Evolutionary conservation across 2,113 vertebrate species (phyloP), one percentile per base, ranked within the genome.

Genomic region (Platichthys stellatus): DNA sequence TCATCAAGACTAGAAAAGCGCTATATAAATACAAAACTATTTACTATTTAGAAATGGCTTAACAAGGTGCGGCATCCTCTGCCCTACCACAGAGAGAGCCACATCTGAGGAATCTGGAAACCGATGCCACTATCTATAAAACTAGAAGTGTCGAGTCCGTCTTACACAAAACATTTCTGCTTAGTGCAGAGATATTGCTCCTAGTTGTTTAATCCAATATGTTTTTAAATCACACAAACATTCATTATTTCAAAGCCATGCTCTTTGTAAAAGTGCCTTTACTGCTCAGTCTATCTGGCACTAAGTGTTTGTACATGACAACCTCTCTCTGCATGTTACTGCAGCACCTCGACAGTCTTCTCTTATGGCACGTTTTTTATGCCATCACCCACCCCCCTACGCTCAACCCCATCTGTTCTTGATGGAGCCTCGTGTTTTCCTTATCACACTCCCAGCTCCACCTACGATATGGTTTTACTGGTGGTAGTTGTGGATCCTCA

Each of bases 401-500:
- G 2, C 8, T 54, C 11, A 63, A n/a, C 58, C 38, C 18, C 49
- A 38, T 18, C 13, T 8, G 5, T 45, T 35, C 17, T 56, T 23
- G 28, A 67, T 15, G 6, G 26, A 9, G 31, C n/a, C 31, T 40
- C 3, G 3, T 61, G 69, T 51, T 45, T 72, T 26, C 59, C 51
- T 31, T 31, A 7, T 60, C 45, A 38, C 68, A 24, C 60, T 20
- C 4, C 66, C 51, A 2, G 12, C 51, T 66, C 60, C 68, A 65
- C 66, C 56, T 28, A 15, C 71, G 31, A 67, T 80, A 60, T 60
- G 31, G 38, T 35, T 62, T 62, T 40, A 53, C 76, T 66, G 54
- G 47, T 72, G 69, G 24, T 43, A 58, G 38, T 21, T 11, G 38
- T 21, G 81, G 75, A 77, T 77, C 63, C 61, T 72, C 80, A 62